Evolutionary conservation across 2,797 vertebrate species (phyloP).

Genomic region (Micropoecilia bifurca): DNA sequence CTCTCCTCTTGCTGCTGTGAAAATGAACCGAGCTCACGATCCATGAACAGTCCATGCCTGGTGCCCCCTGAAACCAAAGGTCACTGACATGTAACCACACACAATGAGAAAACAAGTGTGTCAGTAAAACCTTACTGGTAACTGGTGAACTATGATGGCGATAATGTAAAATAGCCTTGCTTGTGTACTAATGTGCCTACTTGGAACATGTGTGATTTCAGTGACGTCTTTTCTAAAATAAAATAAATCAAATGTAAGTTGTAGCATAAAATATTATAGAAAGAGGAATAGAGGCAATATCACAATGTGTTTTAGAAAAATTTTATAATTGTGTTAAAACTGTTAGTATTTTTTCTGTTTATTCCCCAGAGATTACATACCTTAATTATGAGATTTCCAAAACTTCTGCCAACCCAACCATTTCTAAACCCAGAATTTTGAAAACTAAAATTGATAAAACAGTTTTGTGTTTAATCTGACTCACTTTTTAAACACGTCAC

Average conservation of each 20-base stretch:
- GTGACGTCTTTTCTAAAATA: not conserved
- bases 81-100: not conserved
- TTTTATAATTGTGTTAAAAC: not conserved
- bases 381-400: not conserved
- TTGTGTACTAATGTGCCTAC: not conserved
- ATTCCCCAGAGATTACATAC: not conserved
- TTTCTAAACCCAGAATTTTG: not conserved
- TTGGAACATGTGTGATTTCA: not conserved
- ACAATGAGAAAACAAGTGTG: not conserved
- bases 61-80: conserved; percentile 10
- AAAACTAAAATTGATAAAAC: not conserved
- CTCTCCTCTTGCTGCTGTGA: not conserved
- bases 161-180: not conserved
- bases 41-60: conserved; percentile 22
- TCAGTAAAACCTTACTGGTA: not conserved
- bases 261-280: not conserved
- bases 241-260: not conserved
- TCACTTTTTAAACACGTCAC: not conserved
- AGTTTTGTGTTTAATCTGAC: not conserved
- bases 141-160: not conserved
- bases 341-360: not conserved
- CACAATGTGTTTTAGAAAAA: not conserved
- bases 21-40: conserved; percentile 6
- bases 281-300: not conserved
- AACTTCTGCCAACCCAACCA: not conserved